These are phyloP conservation scores for Podabrus alpinus DNA, from an alignment of 2,888 invertebrate genomes.

Conservation along the genomic window DNA sequence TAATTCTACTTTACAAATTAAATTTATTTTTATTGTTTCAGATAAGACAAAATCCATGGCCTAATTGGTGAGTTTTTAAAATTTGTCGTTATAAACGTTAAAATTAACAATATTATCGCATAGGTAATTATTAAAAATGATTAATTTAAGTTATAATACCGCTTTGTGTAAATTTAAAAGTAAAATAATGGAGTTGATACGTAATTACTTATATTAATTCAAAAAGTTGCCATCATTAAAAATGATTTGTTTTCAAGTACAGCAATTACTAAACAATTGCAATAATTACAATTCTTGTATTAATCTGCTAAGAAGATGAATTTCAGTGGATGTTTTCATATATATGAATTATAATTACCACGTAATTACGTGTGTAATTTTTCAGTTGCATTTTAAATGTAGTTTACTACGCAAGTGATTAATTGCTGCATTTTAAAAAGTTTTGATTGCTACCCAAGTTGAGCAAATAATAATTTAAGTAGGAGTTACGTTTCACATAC, in stretches of 20 bases:
- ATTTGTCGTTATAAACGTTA: neutral
- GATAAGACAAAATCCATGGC: neutral
- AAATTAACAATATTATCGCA: neutral
- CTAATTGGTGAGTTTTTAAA: neutral
- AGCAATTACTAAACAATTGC: constrained; percentile 4
- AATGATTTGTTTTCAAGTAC: constrained; percentile 2
- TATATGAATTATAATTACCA: neutral
- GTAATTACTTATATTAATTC: neutral
- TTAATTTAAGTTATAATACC: neutral
- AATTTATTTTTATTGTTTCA: neutral
- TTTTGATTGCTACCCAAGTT: neutral
- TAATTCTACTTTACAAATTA: neutral
- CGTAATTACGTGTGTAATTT: neutral
- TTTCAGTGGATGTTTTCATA: neutral
- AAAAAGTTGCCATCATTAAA: neutral
- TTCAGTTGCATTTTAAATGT: neutral
- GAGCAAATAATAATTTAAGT: neutral
- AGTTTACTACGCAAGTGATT: neutral
- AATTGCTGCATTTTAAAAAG: neutral
- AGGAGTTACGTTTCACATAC: neutral
- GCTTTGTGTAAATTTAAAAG: neutral
- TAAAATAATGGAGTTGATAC: neutral
- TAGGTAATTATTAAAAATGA: neutral
- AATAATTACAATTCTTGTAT: constrained; percentile 4
- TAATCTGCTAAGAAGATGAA: constrained; percentile 2